Evolutionary conservation across 1,140 invertebrate species (phyloP), one percentile per base, ranked within the genome.

Genomic region (Arion vulgaris): DNA sequence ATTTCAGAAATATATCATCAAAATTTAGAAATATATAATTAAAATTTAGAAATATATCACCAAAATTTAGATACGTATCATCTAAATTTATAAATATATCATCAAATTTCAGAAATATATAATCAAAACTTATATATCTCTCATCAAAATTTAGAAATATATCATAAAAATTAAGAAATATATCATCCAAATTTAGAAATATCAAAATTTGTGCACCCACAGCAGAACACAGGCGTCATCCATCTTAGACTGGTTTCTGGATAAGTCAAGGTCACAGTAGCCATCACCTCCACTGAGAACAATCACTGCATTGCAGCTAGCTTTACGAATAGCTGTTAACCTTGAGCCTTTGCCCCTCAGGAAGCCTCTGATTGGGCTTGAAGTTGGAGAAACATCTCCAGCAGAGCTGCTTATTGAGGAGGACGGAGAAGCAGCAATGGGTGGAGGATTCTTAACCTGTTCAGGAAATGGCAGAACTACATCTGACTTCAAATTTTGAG

Each of bases 231-330:
- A 87, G 32, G 90, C 86, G 74, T 90, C 89, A 9, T 88, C 86
- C 49, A 72, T 84, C 49, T 85, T 85, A 23, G 71, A 38, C 7
- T 57, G 80, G 17, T 26, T 74, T 23, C 81, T 71, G 17, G 83
- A 71, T 15, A 57, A 85, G 74, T 88, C 88, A 86, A 89, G 87
- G 80, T 89, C 87, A 51, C 81, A 84, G 73, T 90, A 91, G 0
- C 90, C 90, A 81, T 91, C 89, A 9, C 90, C 90, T 9, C 89
- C 90, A 83, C 87, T 90, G 0, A 91, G 82, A 19, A 91, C 86
- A 39, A 90, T 88, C 17, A 90, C 88, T 41, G 90, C 87, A 45
- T 90, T 90, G 72, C 85, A 87, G 51, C 86, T 84, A 0, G 82
- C 45, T 49, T 51, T 75, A 19, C 73, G 39, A 0, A 49, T 13